A percentile compares a stretch with the other conserved stretches of the same genome.
Evolutionary conservation across 2,888 invertebrate genomes (phyloP).

Genomic region (Eupithecia inturbata): DNA sequence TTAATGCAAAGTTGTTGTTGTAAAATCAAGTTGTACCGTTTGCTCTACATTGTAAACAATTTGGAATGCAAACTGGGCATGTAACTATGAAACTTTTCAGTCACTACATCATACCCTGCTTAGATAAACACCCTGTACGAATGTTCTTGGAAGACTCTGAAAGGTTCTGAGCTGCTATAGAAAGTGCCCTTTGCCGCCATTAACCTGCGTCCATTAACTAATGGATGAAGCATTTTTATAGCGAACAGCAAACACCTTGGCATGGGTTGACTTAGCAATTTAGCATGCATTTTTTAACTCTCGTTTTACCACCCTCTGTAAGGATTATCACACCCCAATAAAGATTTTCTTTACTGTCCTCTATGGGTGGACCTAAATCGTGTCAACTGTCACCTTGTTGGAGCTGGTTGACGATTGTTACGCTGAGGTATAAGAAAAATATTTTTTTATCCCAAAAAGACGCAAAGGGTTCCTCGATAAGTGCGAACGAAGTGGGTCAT

Average conservation of each 20-base stretch:
- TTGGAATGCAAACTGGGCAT: no score
- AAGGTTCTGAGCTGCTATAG: conserved; percentile 35
- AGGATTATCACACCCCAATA: background rate
- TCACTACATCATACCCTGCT: background rate
- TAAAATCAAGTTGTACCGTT: no score
- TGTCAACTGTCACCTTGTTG: no score
- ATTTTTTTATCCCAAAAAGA: no score
- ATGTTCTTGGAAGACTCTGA: conserved; percentile 29
- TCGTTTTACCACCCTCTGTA: conserved; percentile 5
- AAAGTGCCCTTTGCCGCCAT: conserved; percentile 56
- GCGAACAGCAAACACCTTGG: conserved; percentile 63
- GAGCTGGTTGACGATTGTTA: no score
- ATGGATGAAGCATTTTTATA: conserved; percentile 61
- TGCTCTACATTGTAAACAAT: no score
- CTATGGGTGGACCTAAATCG: no score
- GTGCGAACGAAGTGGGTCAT: no score
- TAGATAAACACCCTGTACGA: conserved; percentile 8
- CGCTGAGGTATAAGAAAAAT: no score
- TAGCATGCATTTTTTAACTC: conserved; percentile 50
- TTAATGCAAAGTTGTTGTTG: no score
- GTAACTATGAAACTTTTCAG: no score
- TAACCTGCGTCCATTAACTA: conserved; percentile 74
- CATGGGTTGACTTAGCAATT: conserved; percentile 55
- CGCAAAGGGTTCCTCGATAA: no score
- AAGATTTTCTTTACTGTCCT: background rate